Evolutionary conservation across 2,797 vertebrate species (phyloP), one percentile per base, ranked within the genome.

Genomic region (Catostomus latipinnis): DNA sequence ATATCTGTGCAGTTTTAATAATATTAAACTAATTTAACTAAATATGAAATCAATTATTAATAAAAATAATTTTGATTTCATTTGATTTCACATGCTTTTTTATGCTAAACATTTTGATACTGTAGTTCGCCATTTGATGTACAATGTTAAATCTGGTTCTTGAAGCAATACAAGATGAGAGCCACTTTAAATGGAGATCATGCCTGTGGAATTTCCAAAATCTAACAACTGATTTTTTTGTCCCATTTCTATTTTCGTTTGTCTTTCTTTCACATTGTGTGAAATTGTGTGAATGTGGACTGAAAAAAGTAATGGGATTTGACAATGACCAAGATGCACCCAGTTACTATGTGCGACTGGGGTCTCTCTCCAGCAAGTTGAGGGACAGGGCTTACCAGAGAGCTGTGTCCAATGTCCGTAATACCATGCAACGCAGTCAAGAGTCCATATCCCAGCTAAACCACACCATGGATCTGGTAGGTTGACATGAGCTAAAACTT

Each of bases 281-380:
- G n/a, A n/a, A n/a, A n/a, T n/a, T n/a, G n/a, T n/a, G n/a, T n/a
- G 96, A 95, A 86, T 91, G 88, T 89, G 95, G 96, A 90, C 93
- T 87, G 6, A 93, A 93, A 84, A 87, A 91, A 0, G 76, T 91
- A 5, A 89, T 93, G 87, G 94, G 93, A 70, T 96, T 94, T 82
- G 94, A 96, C 75, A 45, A 18, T 2, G 83, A 70, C 68, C 22
- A 85, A 76, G 91, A 91, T 60, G 92, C 95, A 81, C 87, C 87
- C 58, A 97, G 94, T 90, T 97, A 95, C 87, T 98, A 95, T 0
- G 18, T 96, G 57, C 93, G 97, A 67, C 86, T 99, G 83, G 96
- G 96, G n/a, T 96, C 94, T 4, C 90, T 99, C n/a, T 98, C 96
- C 80, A 90, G 89, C 65, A 97, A 97, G 85, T 84, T 98, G 56